A percentile compares a stretch with the other conserved stretches of the same genome.
These are phyloP conservation scores for Astatoreochromis straeleni DNA, from an alignment of 2,113 vertebrate species.

Conservation along the genomic window DNA sequence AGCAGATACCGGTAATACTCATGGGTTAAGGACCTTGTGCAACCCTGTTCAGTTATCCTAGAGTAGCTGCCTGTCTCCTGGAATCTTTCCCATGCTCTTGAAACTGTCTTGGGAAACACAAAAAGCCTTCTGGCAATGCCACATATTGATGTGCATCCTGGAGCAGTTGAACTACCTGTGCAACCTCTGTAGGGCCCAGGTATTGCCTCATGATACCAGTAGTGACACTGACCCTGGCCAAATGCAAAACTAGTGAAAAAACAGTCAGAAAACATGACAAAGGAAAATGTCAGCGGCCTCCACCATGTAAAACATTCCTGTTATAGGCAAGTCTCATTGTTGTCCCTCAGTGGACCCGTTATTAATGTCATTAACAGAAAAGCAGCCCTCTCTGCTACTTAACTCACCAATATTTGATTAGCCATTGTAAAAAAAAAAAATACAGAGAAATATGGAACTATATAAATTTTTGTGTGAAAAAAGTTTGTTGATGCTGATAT, in stretches of 20 bases:
- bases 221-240: background rate
- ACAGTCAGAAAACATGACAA: background rate
- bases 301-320: background rate
- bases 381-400: background rate
- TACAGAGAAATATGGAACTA: background rate
- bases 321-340: background rate
- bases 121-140: background rate
- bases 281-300: background rate
- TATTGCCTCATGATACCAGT: background rate
- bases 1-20: background rate
- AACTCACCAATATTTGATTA: background rate
- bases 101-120: background rate
- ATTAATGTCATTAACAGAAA: background rate
- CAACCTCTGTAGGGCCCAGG: background rate
- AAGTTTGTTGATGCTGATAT: background rate
- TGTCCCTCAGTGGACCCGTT: background rate
- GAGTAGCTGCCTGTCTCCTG: background rate
- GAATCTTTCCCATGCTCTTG: background rate
- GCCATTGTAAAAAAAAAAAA: background rate
- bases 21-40: background rate
- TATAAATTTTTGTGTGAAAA: background rate
- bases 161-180: background rate
- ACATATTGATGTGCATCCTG: background rate
- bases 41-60: background rate
- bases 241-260: background rate